Conservation (phyloP, 2,888 invertebrate genomes). For the Antheraea yamamai region DNA sequence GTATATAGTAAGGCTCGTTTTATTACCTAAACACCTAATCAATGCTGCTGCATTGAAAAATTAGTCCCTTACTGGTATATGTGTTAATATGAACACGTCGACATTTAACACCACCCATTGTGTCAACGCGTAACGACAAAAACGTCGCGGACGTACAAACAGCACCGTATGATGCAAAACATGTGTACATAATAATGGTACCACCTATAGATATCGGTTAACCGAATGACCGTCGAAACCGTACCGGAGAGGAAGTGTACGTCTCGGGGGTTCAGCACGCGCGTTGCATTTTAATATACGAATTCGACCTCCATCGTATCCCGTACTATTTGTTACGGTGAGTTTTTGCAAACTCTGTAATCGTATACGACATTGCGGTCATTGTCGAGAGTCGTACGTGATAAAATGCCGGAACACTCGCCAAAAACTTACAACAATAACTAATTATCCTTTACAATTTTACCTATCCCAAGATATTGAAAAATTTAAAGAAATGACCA, state of each 20-base stretch:
- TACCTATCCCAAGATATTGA: too few relatives aligned
- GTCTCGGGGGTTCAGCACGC: constrained; percentile 41
- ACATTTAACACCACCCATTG: neutral
- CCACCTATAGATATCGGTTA: constrained; percentile 45
- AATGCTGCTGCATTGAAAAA: neutral
- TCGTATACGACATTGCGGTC: constrained; percentile 28
- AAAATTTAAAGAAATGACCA: too few relatives aligned
- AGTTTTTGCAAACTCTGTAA: neutral
- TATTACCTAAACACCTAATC: neutral
- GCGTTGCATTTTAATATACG: constrained; percentile 60
- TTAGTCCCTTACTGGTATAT: neutral
- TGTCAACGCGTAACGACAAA: neutral
- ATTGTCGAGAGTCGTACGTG: neutral
- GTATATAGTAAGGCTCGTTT: neutral
- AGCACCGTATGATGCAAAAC: neutral
- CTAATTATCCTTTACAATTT: too few relatives aligned
- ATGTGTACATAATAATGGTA: neutral
- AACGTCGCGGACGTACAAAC: neutral
- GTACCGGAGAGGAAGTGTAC: constrained; percentile 27
- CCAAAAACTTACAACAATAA: too few relatives aligned
- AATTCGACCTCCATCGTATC: constrained; percentile 34
- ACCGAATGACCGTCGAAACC: constrained; percentile 41
- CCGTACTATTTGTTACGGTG: constrained; percentile 28
- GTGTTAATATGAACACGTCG: neutral
- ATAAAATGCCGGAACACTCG: neutral